Percentiles rank a stretch among this genome's conserved stretches.
Conservation (phyloP, 2,888 invertebrate genomes). For the Heliconius erato region DNA sequence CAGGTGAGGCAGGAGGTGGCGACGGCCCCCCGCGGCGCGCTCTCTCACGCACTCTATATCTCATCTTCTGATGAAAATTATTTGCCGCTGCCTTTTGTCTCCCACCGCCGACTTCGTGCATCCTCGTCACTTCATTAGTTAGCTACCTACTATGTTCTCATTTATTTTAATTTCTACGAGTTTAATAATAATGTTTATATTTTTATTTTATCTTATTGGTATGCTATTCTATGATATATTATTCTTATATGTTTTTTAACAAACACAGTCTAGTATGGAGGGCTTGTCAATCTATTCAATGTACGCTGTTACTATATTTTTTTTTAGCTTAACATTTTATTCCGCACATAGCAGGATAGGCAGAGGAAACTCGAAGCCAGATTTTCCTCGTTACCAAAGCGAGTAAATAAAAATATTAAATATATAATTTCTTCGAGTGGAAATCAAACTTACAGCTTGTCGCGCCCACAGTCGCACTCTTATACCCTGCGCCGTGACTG, state of each 20-base stretch:
- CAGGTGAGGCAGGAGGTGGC: conserved; percentile 20
- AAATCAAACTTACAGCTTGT: too few relatives aligned
- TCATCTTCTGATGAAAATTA: conserved; percentile 38
- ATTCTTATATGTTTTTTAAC: background rate
- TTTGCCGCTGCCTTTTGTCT: conserved; percentile 39
- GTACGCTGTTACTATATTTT: too few relatives aligned
- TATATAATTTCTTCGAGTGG: too few relatives aligned
- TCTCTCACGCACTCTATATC: conserved; percentile 43
- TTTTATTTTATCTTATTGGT: too few relatives aligned
- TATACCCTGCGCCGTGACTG: too few relatives aligned
- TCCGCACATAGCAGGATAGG: too few relatives aligned
- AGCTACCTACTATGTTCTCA: conserved; percentile 7
- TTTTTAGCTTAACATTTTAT: too few relatives aligned
- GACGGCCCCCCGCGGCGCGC: conserved; percentile 37
- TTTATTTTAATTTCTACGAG: background rate
- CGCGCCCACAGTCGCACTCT: too few relatives aligned
- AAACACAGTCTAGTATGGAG: background rate
- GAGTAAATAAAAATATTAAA: too few relatives aligned
- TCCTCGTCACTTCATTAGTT: conserved; percentile 1
- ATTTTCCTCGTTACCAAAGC: too few relatives aligned
- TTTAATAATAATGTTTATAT: background rate
- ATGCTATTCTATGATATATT: background rate
- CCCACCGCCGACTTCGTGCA: conserved; percentile 26
- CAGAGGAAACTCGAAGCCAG: too few relatives aligned
- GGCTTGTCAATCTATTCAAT: background rate